Conservation (phyloP, 2,113 vertebrate species). For the Machaerirhynchus nigripectus region DNA sequence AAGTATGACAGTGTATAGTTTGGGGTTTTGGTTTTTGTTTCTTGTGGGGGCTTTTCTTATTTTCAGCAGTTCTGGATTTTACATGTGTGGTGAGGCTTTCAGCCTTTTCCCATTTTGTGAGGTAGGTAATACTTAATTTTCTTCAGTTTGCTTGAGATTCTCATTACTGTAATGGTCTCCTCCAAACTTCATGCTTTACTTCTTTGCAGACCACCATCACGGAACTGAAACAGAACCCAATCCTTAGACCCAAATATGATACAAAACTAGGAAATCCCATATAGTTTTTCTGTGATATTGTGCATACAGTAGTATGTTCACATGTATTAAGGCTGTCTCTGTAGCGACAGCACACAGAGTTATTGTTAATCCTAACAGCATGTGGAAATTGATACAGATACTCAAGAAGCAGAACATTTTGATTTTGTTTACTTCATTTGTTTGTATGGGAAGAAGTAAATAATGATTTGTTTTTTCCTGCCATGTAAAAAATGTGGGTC, state of each 20-base stretch:
- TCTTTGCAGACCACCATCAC: background rate
- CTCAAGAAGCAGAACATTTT: background rate
- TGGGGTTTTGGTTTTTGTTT: background rate
- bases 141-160: background rate
- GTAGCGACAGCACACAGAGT: background rate
- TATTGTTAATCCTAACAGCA: background rate
- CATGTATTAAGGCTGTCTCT: background rate
- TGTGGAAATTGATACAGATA: background rate
- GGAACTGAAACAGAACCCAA: background rate
- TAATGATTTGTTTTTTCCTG: background rate
- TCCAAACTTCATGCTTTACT: background rate
- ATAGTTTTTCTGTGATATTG: background rate
- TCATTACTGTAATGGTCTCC: background rate
- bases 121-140: background rate
- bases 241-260: background rate
- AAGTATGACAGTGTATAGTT: accelerated
- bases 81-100: background rate
- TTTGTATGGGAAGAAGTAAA: background rate
- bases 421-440: background rate
- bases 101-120: background rate
- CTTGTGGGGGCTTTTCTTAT: background rate
- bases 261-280: background rate
- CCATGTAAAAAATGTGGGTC: background rate
- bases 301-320: background rate
- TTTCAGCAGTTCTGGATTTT: background rate